These are phyloP conservation scores for Nymphalis urticae DNA, from an alignment of 2,888 invertebrate species.

Conservation along the genomic window DNA sequence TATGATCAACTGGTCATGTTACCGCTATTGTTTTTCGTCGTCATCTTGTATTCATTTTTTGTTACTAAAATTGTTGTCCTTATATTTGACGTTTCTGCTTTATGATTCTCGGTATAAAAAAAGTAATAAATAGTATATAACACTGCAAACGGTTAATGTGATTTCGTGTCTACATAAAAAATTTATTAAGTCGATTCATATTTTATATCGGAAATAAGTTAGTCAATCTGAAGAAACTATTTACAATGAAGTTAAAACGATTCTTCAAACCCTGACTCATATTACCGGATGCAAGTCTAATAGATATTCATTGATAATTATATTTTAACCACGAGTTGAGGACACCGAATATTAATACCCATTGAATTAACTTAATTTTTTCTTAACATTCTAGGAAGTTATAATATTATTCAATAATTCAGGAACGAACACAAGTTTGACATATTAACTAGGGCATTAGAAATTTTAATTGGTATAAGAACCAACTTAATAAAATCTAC, in stretches of 20 bases:
- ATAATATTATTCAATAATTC: neutral
- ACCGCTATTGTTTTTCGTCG: neutral
- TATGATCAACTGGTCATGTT: neutral
- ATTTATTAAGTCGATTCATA: neutral
- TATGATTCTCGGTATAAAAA: no score
- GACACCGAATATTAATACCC: constrained; percentile 14
- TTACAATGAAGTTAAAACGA: neutral
- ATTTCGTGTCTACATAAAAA: no score
- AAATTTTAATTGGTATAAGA: neutral
- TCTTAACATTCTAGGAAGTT: constrained; percentile 6
- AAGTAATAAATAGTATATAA: no score
- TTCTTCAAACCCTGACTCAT: constrained; percentile 41
- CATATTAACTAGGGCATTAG: neutral
- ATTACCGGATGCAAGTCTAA: constrained; percentile 54
- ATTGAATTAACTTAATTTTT: constrained; percentile 20
- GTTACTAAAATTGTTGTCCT: no score
- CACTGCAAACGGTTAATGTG: no score
- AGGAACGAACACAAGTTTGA: neutral
- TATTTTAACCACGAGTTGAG: constrained; percentile 27
- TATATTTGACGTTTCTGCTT: no score
- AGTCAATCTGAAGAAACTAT: neutral
- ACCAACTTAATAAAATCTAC: neutral
- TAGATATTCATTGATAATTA: constrained; percentile 35
- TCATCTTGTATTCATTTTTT: no score
- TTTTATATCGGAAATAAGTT: neutral